Base-by-base conservation (phyloP, 2,888 invertebrate genomes). In the Aradus depressus region DNA sequence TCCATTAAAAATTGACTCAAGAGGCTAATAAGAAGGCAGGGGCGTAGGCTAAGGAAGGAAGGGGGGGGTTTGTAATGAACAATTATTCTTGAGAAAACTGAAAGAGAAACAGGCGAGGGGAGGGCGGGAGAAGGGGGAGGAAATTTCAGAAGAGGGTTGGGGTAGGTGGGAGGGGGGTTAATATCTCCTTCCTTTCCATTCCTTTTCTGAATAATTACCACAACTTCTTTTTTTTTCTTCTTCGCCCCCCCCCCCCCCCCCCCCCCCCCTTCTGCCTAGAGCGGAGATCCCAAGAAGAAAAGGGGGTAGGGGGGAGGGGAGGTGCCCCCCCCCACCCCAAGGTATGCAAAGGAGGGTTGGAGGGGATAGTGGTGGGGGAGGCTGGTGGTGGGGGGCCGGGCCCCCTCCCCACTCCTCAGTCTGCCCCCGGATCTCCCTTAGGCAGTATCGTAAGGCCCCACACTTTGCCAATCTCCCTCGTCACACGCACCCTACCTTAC, bases 1-100 rank as follows among this genome's bases (percentile, higher is more conserved):
- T 47, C 47, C 47, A 47, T 47, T 47, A 47, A 47, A 47, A 47
- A 47, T 47, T 47, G 47, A 47, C 47, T 47, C 47, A 37, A 47
- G 47, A 38, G 47, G 47, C 47, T 47, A 47, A 47, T 47, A 47
- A 47, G 47, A 47, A 47, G 37, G n/a, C n/a, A n/a, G n/a, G n/a
- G n/a, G n/a, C n/a, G n/a, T n/a, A n/a, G n/a, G n/a, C n/a, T n/a
- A n/a, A n/a, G n/a, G n/a, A n/a, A n/a, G n/a, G n/a, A n/a, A n/a
- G n/a, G n/a, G n/a, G n/a, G n/a, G 47, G 47, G 22, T 26, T 28
- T 16, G 47, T 47, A 47, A 47, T 47, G 47, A 47, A 47, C 47
- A 47, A 47, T 47, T 47, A 47, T 47, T 47, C 47, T 47, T 25
- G 47, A 34, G 44, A 35, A 44, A 19, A 25, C 22, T 14, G 32